Conservation (phyloP, 1,140 invertebrate species). For the Tribolium madens region DNA sequence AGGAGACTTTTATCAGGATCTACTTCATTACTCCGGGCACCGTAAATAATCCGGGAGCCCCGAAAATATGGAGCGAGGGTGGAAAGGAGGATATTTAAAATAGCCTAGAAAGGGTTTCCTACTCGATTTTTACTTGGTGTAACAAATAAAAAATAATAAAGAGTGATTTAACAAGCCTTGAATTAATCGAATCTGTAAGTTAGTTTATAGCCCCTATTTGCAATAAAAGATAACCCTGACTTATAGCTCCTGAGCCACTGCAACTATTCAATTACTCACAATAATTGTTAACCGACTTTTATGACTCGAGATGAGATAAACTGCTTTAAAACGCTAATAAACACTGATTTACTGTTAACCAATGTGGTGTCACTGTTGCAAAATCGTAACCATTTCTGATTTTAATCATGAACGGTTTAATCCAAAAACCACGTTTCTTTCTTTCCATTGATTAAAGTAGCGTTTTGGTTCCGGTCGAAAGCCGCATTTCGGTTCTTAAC, state of each 20-base stretch:
- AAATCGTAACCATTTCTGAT: not conserved
- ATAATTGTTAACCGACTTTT: not conserved
- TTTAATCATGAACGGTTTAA: too few species aligned
- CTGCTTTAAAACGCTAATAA: not conserved
- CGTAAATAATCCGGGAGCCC: conserved; percentile 22
- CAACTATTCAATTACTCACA: not conserved
- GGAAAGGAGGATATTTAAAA: too few species aligned
- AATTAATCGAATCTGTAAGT: not conserved
- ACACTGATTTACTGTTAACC: conserved; percentile 3
- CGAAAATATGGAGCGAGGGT: not conserved
- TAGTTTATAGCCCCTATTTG: not conserved
- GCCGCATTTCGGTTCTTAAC: conserved; percentile 27
- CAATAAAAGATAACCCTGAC: not conserved
- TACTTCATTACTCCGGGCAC: not conserved
- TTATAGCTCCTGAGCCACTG: not conserved
- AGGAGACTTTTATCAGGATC: conserved; percentile 11
- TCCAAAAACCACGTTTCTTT: not conserved
- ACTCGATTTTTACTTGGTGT: too few species aligned
- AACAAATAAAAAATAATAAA: too few species aligned
- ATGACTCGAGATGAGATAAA: not conserved
- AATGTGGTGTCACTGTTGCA: not conserved
- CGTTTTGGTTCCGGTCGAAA: conserved; percentile 21
- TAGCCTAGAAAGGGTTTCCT: too few species aligned
- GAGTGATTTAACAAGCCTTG: not conserved
- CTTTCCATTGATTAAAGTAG: conserved; percentile 26